These are phyloP conservation scores for Portevinia maculata DNA, from an alignment of 2,888 invertebrate species.

Conservation along the genomic window DNA sequence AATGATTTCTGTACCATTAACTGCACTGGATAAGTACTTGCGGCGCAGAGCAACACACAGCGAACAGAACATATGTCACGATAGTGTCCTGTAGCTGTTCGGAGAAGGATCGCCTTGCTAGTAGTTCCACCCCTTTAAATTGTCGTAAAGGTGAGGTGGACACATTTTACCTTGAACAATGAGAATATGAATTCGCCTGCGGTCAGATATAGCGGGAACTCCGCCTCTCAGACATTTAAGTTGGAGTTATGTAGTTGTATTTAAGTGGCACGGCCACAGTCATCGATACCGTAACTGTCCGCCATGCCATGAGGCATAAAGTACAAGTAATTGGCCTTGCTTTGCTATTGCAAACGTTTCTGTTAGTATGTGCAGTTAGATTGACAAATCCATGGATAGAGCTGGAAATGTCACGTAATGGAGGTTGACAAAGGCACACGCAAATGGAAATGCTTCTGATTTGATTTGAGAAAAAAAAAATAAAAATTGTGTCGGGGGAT, in stretches of 20 bases:
- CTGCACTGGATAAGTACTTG: conserved; percentile 61
- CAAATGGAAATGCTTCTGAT: conserved; percentile 2
- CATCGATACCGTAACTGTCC: conserved; percentile 27
- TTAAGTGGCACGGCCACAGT: conserved; percentile 61
- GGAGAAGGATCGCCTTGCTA: conserved; percentile 12
- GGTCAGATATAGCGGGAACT: conserved; percentile 35
- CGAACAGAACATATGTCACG: conserved; percentile 60
- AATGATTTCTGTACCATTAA: conserved; percentile 72
- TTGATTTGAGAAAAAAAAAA: too few relatives aligned
- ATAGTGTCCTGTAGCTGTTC: conserved; percentile 54
- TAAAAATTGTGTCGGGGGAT: too few relatives aligned
- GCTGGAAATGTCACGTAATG: conserved; percentile 55
- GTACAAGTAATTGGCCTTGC: conserved; percentile 50
- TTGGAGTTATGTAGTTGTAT: conserved; percentile 34
- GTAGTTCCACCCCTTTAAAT: conserved; percentile 43
- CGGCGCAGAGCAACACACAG: neutral
- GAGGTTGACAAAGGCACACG: conserved; percentile 53
- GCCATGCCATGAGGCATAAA: conserved; percentile 28
- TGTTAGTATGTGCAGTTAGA: neutral
- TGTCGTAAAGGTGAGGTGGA: conserved; percentile 38
- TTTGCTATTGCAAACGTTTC: conserved; percentile 16
- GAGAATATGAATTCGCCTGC: conserved; percentile 47
- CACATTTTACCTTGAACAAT: conserved; percentile 30
- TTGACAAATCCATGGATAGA: conserved; percentile 18
- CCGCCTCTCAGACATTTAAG: conserved; percentile 66